A percentile compares a stretch with the other conserved stretches of the same genome.
phyloP scores from a whole-genome alignment of 2,113 vertebrate genomes.

The Hyla sarda region DNA sequence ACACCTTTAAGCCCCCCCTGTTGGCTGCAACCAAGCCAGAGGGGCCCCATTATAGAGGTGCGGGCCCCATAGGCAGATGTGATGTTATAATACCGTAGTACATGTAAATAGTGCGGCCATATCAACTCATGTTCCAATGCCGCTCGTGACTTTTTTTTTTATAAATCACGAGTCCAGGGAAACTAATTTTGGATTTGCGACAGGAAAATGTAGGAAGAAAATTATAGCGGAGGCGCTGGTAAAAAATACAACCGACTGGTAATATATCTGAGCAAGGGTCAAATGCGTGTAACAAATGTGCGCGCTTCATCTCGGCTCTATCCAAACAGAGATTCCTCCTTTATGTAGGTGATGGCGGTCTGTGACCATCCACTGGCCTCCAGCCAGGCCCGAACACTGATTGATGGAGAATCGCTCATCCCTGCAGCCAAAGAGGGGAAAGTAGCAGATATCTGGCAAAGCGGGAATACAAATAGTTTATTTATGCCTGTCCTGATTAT shows the following conservation, averaged over 20 bases:
- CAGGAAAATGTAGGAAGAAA: background rate
- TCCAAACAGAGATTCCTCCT: conserved; percentile 1
- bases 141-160: background rate
- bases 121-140: background rate
- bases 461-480: conserved; percentile 35
- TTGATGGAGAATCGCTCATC: conserved; percentile 34
- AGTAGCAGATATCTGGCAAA: conserved; percentile 22
- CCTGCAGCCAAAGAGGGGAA: conserved; percentile 29
- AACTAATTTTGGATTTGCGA: background rate
- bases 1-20: too few relatives aligned
- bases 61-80: too few relatives aligned
- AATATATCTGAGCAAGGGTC: conserved; percentile 6
- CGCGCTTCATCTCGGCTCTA: background rate
- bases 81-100: background rate
- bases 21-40: too few relatives aligned
- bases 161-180: background rate
- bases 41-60: too few relatives aligned
- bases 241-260: conserved; percentile 22
- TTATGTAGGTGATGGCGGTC: background rate
- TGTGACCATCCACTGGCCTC: conserved; percentile 7
- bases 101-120: background rate
- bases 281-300: conserved; percentile 24
- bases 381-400: conserved; percentile 12
- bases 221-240: background rate
- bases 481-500: conserved; percentile 26